phyloP scores from a whole-genome alignment of 2,113 vertebrate genomes.

The Anarhynchus alexandrinus region DNA sequence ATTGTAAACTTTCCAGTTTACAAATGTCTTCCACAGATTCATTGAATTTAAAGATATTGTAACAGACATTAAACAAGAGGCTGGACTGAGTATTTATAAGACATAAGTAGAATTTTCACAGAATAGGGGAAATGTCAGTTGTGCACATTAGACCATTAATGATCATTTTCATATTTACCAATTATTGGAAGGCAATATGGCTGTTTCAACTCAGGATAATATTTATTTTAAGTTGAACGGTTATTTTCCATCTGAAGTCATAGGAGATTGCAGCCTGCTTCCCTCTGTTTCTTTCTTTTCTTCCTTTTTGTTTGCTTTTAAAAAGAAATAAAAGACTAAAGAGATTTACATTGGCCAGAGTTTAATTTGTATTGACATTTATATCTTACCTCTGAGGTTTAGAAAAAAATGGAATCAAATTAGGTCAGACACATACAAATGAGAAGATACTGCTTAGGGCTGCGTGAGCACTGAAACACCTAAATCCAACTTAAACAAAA shows the following conservation, averaged over 20 bases:
- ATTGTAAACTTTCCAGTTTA: neutral
- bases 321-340: neutral
- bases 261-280: neutral
- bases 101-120: neutral
- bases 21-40: neutral
- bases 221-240: neutral
- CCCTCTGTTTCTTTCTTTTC: neutral
- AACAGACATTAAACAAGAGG: neutral
- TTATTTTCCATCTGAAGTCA: slow-evolving; percentile 21
- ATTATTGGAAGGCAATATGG: neutral
- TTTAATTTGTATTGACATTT: slow-evolving; percentile 77
- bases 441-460: slow-evolving; percentile 60
- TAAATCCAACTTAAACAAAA: slow-evolving; percentile 50
- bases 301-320: neutral
- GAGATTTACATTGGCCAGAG: slow-evolving; percentile 19
- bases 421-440: slow-evolving; percentile 65
- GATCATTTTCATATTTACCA: neutral
- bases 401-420: slow-evolving; percentile 63
- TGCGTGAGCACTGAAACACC: slow-evolving; percentile 7
- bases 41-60: neutral
- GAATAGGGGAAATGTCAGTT: neutral
- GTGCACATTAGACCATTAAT: neutral
- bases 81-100: neutral
- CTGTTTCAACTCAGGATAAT: neutral
- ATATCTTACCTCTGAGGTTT: slow-evolving; percentile 57